phyloP scores from a whole-genome alignment of 1,140 invertebrate genomes.

The Heliconius himera region DNA sequence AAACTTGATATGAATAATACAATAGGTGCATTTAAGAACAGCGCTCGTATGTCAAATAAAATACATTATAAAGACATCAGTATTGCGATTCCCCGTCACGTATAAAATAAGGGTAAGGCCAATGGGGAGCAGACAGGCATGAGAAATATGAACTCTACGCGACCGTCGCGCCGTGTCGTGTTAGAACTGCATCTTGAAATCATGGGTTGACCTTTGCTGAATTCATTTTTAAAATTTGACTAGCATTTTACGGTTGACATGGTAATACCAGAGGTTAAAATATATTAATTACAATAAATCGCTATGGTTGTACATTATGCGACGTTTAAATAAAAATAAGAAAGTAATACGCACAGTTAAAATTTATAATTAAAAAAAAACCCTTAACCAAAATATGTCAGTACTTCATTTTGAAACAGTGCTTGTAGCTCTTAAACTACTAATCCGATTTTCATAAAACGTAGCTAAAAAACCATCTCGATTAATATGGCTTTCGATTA shows the following conservation, averaged over 20 bases:
- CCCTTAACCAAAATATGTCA: no score
- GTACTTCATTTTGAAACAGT: no score
- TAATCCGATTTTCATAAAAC: no score
- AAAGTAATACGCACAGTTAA: no score
- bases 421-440: no score
- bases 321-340: no score
- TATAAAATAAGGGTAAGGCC: slow-evolving; percentile 71
- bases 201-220: slow-evolving; percentile 42
- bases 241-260: not conserved
- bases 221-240: not conserved
- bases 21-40: slow-evolving; percentile 44
- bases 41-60: slow-evolving; percentile 48
- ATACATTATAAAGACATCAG: slow-evolving; percentile 55
- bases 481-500: no score
- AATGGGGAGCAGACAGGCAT: slow-evolving; percentile 66
- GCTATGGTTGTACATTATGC: no score
- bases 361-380: no score
- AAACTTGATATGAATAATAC: slow-evolving; percentile 35
- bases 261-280: not conserved
- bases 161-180: slow-evolving; percentile 40
- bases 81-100: slow-evolving; percentile 65
- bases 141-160: slow-evolving; percentile 64
- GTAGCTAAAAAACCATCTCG: no score
- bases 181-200: slow-evolving; percentile 66
- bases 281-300: no score